Evolutionary conservation across 92 coral and sea anemone species (phyloP), one percentile per base, ranked within the genome.

Genomic region (Metridium senile): DNA sequence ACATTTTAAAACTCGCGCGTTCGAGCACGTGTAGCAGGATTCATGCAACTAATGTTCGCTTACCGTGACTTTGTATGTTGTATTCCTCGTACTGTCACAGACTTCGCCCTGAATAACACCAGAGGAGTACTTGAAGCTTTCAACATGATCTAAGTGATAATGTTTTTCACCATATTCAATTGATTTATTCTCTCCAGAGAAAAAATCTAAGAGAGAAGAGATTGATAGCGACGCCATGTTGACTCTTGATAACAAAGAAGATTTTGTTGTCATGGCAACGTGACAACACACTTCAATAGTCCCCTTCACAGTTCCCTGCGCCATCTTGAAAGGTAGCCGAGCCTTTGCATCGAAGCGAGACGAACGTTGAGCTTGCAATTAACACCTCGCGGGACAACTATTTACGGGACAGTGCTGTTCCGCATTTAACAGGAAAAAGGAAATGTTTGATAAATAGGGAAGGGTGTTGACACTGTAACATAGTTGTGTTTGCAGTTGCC

Each of bases 1-100:
- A 39, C 6, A 13, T 39, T 39, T 39, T 39, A 39, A 39, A 39
- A 39, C 49, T 39, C 49, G 49, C 6, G 49, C 49, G 49, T 39
- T n/a, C n/a, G n/a, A n/a, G n/a, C n/a, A n/a, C n/a, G n/a, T n/a
- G n/a, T n/a, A n/a, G n/a, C n/a, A n/a, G n/a, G n/a, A n/a, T n/a
- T n/a, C n/a, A n/a, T n/a, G n/a, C n/a, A n/a, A n/a, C n/a, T n/a
- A n/a, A n/a, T n/a, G n/a, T n/a, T n/a, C n/a, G n/a, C 56, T 47
- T 47, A 47, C 56, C 56, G 56, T 47, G 10, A 47, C 56, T 47
- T 47, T 47, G 56, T 47, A n/a, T n/a, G n/a, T n/a, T n/a, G n/a
- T n/a, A n/a, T n/a, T n/a, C n/a, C n/a, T 57, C 22, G 28, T 20
- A 8, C 63, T 20, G 63, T 20, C 63, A 57, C 28, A 19, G 3